Conservation (phyloP, 2,888 invertebrate species). For the Malthinus flaveolus region DNA sequence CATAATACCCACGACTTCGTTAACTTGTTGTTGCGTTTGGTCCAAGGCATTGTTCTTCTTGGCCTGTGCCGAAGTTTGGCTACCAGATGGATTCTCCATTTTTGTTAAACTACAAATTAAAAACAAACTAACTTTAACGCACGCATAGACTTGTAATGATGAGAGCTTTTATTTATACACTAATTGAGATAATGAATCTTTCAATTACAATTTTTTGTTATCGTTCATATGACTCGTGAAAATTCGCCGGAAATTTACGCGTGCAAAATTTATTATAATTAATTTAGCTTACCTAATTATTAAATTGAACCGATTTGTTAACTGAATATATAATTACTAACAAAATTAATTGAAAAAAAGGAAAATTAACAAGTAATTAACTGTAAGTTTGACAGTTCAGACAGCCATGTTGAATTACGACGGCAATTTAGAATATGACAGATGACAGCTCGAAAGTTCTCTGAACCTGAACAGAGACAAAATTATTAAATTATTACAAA, state of each 20-base stretch:
- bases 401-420: background rate
- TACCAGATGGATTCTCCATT: conserved; percentile 33
- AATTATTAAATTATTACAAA: too few species aligned
- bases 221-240: background rate
- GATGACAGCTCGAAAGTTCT: too few species aligned
- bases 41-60: conserved; percentile 41
- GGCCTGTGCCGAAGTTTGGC: conserved; percentile 17
- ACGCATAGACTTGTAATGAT: background rate
- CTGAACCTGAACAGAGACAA: too few species aligned
- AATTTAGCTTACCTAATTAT: too few species aligned
- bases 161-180: conserved; percentile 4
- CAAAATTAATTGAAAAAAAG: background rate
- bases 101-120: conserved; percentile 1
- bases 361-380: background rate
- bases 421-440: too few species aligned
- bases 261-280: too few species aligned
- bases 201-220: conserved; percentile 6
- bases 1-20: conserved; percentile 91
- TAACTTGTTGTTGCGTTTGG: conserved; percentile 54
- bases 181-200: conserved; percentile 10
- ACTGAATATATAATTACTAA: background rate
- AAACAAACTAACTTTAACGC: background rate
- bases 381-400: background rate
- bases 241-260: background rate
- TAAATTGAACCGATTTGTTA: background rate